Percentiles rank a stretch among this genome's conserved stretches.
Conservation (phyloP, 2,113 vertebrate genomes). For the Phyllostomus discolor region DNA sequence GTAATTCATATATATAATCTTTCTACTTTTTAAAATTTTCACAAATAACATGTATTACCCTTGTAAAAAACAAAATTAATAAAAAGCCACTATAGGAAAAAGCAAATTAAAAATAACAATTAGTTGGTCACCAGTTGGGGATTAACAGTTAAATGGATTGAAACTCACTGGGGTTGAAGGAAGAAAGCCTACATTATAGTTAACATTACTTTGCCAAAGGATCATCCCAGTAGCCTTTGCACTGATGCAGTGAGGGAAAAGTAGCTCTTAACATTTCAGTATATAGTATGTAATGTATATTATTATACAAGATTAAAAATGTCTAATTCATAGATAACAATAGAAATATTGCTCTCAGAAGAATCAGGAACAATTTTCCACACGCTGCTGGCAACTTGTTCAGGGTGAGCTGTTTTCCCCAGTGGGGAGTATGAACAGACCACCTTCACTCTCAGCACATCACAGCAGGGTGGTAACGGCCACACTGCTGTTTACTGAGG, state of each 20-base stretch:
- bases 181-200: background rate
- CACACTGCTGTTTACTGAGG: fast-evolving
- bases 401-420: background rate
- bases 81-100: background rate
- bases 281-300: background rate
- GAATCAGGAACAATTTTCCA: background rate
- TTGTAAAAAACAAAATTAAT: background rate
- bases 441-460: background rate
- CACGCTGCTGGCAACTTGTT: background rate
- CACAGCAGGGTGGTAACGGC: background rate
- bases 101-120: background rate
- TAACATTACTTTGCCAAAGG: background rate
- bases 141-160: background rate
- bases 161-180: conserved; percentile 1
- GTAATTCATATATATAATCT: background rate
- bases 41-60: background rate
- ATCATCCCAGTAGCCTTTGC: background rate
- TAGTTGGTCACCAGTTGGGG: background rate
- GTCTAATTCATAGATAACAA: background rate
- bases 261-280: background rate
- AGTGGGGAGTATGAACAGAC: background rate
- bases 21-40: background rate
- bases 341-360: background rate
- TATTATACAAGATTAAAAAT: background rate
- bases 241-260: background rate